These are phyloP conservation scores for Agrochola lychnidis DNA, from an alignment of 2,888 invertebrate genomes.

Conservation along the genomic window DNA sequence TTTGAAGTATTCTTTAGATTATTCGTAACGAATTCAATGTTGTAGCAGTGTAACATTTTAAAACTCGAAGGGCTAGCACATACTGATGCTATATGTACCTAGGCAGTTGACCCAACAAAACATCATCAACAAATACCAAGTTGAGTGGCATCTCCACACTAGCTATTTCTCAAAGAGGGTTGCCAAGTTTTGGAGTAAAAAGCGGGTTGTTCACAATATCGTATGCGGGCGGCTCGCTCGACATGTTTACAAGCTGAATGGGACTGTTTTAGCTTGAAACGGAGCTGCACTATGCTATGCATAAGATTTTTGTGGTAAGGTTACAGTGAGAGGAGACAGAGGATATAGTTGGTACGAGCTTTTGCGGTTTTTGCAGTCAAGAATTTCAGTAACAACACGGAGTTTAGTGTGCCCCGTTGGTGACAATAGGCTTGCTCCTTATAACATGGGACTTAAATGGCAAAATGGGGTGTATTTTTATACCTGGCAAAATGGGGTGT, in stretches of 20 bases:
- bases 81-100: too few species aligned
- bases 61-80: too few species aligned
- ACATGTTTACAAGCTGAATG: slow-evolving; percentile 74
- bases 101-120: slow-evolving; percentile 9
- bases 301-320: slow-evolving; percentile 69
- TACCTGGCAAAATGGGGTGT: background rate
- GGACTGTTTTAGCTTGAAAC: slow-evolving; percentile 74
- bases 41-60: too few species aligned
- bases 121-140: slow-evolving; percentile 13
- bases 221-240: slow-evolving; percentile 53
- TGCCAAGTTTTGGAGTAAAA: slow-evolving; percentile 53
- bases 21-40: too few species aligned
- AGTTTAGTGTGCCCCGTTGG: background rate
- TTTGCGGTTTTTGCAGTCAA: background rate
- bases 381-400: background rate
- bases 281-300: slow-evolving; percentile 74
- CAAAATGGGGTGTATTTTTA: background rate
- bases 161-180: slow-evolving; percentile 26
- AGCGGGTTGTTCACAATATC: slow-evolving; percentile 63
- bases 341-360: background rate
- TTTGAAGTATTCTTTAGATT: too few species aligned
- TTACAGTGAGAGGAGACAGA: slow-evolving; percentile 24
- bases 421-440: too few species aligned
- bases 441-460: too few species aligned
- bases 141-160: slow-evolving; percentile 28